Evolutionary conservation across 1,140 invertebrate genomes (phyloP), one percentile per base, ranked within the genome.

Genomic region (Eurosta solidaginis): DNA sequence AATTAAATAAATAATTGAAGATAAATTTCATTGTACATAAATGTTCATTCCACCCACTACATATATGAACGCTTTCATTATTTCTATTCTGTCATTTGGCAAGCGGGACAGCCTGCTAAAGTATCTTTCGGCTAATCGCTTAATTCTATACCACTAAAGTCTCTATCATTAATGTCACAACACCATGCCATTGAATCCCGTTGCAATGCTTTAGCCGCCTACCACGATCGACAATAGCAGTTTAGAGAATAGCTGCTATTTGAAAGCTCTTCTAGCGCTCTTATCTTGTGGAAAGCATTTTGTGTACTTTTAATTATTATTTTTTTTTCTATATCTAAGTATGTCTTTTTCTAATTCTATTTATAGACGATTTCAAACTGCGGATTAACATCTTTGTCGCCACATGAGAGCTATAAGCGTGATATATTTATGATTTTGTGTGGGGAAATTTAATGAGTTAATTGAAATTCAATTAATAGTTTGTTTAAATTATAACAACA

Each of bases 261-360:
- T n/a, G 54, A 59, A 59, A 59, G 27, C 54, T 7, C 29, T 59
- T 59, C 22, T 14, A 6, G 29, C 25, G 50, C 50, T 54, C 54
- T 63, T 63, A 63, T 63, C 54, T 25, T 33, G 33, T 68, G 59
- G 36, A 17, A 42, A 12, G 33, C 33, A 10, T 68, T n/a, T 68
- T 68, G 29, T 68, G 59, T 36, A 33, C 33, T 68, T 68, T 68
- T 68, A 68, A 68, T 68, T 68, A 40, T 68, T 68, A 54, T 54
- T 54, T 20, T n/a, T n/a, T n/a, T n/a, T n/a, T n/a, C n/a, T n/a
- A n/a, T n/a, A n/a, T n/a, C n/a, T n/a, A n/a, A n/a, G n/a, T n/a
- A n/a, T n/a, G n/a, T n/a, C n/a, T n/a, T n/a, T n/a, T 54, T 29
- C 10, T 29, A 40, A 40, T 68, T 33, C 40, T 40, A 22, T 40